Base-by-base conservation (phyloP, 2,888 invertebrate genomes). In the Clunio marinus region DNA sequence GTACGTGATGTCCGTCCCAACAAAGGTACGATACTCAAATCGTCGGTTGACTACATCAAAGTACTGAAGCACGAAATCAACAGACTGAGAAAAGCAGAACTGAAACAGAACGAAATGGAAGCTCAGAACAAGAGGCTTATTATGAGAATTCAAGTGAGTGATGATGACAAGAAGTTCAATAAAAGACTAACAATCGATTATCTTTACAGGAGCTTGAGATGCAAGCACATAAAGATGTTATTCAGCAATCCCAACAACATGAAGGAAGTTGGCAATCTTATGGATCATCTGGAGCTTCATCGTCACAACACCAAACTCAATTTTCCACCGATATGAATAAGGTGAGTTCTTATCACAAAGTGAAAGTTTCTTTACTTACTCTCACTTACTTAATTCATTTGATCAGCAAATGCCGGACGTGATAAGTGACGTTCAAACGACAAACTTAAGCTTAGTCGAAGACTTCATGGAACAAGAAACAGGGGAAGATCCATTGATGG, bases 11-110 rank as follows among this genome's bases (percentile, higher is more conserved):
- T 93, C 46, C 83, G 93, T 28, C 93, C 93, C 13, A 94, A 94
- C 78, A 94, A 94, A 77, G 98, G 98, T 13, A 96, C 96, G 1
- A 98, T 98, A 72, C 82, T 98, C n/a, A 96, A 96, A 80, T 96
- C 96, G 41, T 95, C 96, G 7, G 97, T 97, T 68, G 97, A 98
- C 78, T 98, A 96, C 77, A 96, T 98, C 74, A 90, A 92, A 77
- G 88, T 91, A 71, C 79, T 98, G 69, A 89, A 81, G 75, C 85
- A 82, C 74, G 86, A 87, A 77, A 83, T 90, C 69, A 86, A 88
- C 68, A 82, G 87, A 72, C 81, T 92, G 71, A 88, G 88, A 73
- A 88, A 88, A 73, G 84, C 87, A 73, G 93, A 93, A 75, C 84
- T 85, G 70, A 83, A 88, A 71, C 84, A 91, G 73, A 88, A 89